phyloP scores from a whole-genome alignment of 2,113 vertebrate genomes.

The Sphyrna mokarran region DNA sequence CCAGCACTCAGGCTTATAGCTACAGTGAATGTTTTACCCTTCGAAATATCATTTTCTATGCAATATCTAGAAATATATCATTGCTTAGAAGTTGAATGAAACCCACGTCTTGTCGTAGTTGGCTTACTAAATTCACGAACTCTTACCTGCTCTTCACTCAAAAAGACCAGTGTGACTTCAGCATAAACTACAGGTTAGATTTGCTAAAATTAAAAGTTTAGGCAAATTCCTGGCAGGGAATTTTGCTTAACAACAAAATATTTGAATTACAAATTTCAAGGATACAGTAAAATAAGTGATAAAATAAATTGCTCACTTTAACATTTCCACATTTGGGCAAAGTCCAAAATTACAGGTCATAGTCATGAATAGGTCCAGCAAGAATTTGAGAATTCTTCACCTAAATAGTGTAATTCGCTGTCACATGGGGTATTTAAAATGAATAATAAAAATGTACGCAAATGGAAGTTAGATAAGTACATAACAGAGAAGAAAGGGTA shows the following conservation, averaged over 20 bases:
- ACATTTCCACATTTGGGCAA: background rate
- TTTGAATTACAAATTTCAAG: background rate
- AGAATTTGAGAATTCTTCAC: background rate
- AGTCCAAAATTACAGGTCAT: background rate
- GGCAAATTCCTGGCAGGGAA: background rate
- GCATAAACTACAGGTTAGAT: background rate
- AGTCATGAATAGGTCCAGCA: background rate
- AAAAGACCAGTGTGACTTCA: background rate
- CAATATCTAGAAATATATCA: too few species aligned
- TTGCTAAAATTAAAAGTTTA: background rate
- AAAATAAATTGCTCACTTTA: background rate
- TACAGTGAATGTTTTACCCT: background rate
- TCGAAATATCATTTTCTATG: too few species aligned
- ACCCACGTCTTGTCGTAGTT: background rate
- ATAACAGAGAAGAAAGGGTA: background rate
- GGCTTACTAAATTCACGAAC: background rate
- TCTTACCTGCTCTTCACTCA: background rate
- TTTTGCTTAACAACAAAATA: background rate
- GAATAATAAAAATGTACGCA: background rate
- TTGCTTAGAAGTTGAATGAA: background rate
- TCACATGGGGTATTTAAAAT: background rate
- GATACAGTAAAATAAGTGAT: background rate
- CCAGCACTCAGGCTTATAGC: background rate
- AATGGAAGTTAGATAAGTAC: background rate
- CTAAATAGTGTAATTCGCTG: background rate